Evolutionary conservation across 2,888 invertebrate genomes (phyloP), one percentile per base, ranked within the genome.

Genomic region (Meganola albula): DNA sequence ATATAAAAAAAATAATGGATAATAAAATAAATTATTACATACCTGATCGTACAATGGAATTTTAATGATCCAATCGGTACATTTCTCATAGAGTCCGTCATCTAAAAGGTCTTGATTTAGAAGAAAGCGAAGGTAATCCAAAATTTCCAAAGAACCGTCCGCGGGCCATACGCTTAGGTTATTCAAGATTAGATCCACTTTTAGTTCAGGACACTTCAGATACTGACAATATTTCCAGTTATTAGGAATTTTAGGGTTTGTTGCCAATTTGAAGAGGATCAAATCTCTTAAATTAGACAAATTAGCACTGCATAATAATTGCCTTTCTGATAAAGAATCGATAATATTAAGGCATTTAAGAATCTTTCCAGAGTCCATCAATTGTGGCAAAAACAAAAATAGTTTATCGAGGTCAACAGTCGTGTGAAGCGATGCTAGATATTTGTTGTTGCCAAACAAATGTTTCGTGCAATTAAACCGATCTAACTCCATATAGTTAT

Each of bases 31-130:
- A 16, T 5, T 16, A 16, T 6, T 10, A 12, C 24, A 11, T 75
- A 90, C 90, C 83, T 88, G 82, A 36, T 90, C 88, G 58, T 91
- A 91, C 1, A 92, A 71, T 26, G 88, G 87, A 50, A 92, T 89
- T 54, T 89, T 88, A n/a, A 85, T 66, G 40, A 90, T 78, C 82
- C 89, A 90, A 26, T 82, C 74, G 10, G 86, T 77, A 48, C 91
- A 79, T 71, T 74, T 69, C 64, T 82, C 55, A 49, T 68, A 56
- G 43, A 74, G 34, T 56, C 84, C 63, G 63, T 82, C 63, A 58
- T 87, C 64, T 73, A 87, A 33, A 74, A 74, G 50, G 5, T 74
- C 69, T 38, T 73, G 65, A 13, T 74, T 73, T 16, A 76, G 44
- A 7, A 80, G 51, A 40, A 78, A 85, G 9, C 80, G 63, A 42